phyloP scores from a whole-genome alignment of 1,140 invertebrate genomes.

The Drosophila kanapiae region DNA sequence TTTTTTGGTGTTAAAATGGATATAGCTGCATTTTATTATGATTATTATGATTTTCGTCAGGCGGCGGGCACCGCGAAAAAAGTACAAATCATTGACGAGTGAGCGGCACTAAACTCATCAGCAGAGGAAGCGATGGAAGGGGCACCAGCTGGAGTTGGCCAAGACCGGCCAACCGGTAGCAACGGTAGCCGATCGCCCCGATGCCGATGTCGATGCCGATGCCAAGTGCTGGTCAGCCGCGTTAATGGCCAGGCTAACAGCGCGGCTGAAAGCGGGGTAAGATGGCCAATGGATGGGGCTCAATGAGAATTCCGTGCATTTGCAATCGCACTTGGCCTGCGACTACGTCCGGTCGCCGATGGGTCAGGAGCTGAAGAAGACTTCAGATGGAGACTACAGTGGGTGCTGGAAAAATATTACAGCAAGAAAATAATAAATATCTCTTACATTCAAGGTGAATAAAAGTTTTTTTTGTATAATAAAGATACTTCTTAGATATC shows the following conservation, averaged over 20 bases:
- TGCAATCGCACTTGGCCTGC: slow-evolving; percentile 81
- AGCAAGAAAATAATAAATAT: not conserved
- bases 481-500: not conserved
- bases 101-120: slow-evolving; percentile 77
- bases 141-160: slow-evolving; percentile 10
- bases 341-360: slow-evolving; percentile 71
- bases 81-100: slow-evolving; percentile 77
- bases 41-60: slow-evolving; percentile 82
- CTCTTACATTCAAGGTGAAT: no score
- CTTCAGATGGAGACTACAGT: slow-evolving; percentile 25
- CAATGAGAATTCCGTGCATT: slow-evolving; percentile 83
- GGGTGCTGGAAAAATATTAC: not conserved
- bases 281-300: slow-evolving; percentile 41
- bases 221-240: slow-evolving; percentile 60
- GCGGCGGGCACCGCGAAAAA: slow-evolving; percentile 52
- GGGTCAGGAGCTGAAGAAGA: slow-evolving; percentile 56
- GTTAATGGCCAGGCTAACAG: slow-evolving; percentile 71
- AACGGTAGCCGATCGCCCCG: slow-evolving; percentile 70
- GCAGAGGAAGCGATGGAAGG: slow-evolving; percentile 49
- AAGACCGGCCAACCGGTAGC: slow-evolving; percentile 58
- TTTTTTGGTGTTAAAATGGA: slow-evolving; percentile 83
- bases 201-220: slow-evolving; percentile 15
- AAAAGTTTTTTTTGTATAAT: no score
- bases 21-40: slow-evolving; percentile 83
- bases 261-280: not conserved